phyloP scores from a whole-genome alignment of 2,113 vertebrate species.

The Platysteira castanea region DNA sequence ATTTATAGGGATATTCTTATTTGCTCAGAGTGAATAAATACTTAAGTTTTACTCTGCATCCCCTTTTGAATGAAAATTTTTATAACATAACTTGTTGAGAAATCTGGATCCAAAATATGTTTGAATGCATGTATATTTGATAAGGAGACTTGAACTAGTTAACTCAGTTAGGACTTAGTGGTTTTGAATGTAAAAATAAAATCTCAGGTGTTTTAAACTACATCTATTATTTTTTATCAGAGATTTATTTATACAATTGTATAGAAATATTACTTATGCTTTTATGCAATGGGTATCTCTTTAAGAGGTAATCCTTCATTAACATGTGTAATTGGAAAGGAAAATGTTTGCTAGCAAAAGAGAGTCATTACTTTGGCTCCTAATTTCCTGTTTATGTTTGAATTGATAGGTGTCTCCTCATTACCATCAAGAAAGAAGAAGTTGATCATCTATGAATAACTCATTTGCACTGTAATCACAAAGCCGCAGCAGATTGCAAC shows the following conservation, averaged over 20 bases:
- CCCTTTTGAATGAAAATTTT: background rate
- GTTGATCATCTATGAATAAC: background rate
- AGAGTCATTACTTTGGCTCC: background rate
- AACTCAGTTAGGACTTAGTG: background rate
- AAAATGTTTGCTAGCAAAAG: conserved; percentile 1
- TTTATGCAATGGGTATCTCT: background rate
- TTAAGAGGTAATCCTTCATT: background rate
- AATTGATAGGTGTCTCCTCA: conserved; percentile 10
- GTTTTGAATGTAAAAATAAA: background rate
- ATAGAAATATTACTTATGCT: background rate
- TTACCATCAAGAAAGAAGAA: conserved; percentile 13
- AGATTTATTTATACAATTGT: background rate
- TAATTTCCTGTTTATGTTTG: conserved; percentile 16
- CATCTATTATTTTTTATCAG: background rate
- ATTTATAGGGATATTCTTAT: background rate
- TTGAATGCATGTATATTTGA: background rate
- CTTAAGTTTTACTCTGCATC: background rate
- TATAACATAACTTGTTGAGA: background rate
- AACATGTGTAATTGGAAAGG: background rate
- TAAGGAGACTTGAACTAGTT: background rate
- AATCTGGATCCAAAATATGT: background rate
- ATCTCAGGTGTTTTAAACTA: background rate
- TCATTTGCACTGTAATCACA: background rate
- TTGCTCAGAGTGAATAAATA: background rate
- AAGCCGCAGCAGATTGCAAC: background rate